Base-by-base conservation (phyloP, 2,888 invertebrate species). In the Plebejus argus region DNA sequence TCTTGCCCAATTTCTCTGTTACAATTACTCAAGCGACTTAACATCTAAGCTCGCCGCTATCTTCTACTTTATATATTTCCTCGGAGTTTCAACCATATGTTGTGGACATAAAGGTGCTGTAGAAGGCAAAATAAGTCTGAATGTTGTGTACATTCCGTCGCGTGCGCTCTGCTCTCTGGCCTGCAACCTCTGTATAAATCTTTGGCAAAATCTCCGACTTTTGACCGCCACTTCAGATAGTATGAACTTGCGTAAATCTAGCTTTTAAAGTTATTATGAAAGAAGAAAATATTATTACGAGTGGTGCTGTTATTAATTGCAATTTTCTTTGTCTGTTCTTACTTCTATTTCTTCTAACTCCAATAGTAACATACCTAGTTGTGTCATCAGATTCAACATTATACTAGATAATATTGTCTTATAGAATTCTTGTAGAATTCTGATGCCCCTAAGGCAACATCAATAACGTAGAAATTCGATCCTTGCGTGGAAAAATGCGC, bases 141-240 rank as follows among this genome's bases (percentile, higher is more conserved):
- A 53, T 53, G 5, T 15, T 53, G 0, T 53, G 18, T 18, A 18
- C 4, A 61, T 61, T 61, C 61, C 61, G 61, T 20, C 61, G 61
- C 61, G 61, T 61, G 61, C 61, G 61, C 20, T 20, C 61, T 23
- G 61, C 61, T 23, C 23, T 10, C 8, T 61, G 61, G 23, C 61
- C 61, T 12, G 61, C 58, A 58, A 61, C 61, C 61, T 61, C 61
- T 4, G 23, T 8, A 2, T 58, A 3, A 5, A 58, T 58, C 58
- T 61, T 4, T 61, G 23, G 61, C 61, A 12, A 61, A 58, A 61
- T 61, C 61, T 20, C 61, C 61, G 61, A 61, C 61, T 61, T 61
- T 61, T 61, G 23, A 61, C 61, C 61, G 61, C 23, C 61, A 61
- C 23, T 61, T 61, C n/a, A 6, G 58, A 58, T 20, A 53, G 53